Base-by-base conservation (phyloP, 2,797 vertebrate species). In the Neosilurus hyrtlii region DNA sequence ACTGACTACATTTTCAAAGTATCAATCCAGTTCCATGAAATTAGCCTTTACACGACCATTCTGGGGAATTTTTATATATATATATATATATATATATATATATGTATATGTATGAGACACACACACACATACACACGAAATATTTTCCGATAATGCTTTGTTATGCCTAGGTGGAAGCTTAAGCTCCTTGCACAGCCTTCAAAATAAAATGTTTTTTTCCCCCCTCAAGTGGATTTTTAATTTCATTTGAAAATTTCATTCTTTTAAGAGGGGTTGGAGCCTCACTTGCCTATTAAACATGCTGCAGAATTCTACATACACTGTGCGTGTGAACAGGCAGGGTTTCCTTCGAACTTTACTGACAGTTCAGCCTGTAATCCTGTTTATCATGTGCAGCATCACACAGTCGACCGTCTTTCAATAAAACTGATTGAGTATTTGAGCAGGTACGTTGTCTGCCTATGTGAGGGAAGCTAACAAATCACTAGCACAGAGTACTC, bases 401-500 rank as follows among this genome's bases (percentile, higher is more conserved):
- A 1, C 63, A 15, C 83, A 72, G 83, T 84, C 70, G 80, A 84
- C 77, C 73, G 62, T 67, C 37, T 73, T 67, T 84, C 67, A 83
- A 79, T 82, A 86, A 59, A 22, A 75, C 65, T 79, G 72, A 80
- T 76, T 75, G 54, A 12, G 30, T 74, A 35, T 35, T 67, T 85
- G 79, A 57, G 73, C 24, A 62, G 66, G 78, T 54, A 79, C 79
- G 66, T 63, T 74, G 67, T 85, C 82, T 80, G 51, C 74, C 26
- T 14, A 12, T 59, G n/a, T 85, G 56, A 79, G 70, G 26, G 51
- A 16, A 65, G 26, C 62, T 82, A 79, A 85, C 79, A 82, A 87
- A 87, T 75, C 79, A 82, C 66, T 14, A 66, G 54, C 67, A 79
- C 24, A 67, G 70, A 51, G 35, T 57, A 54, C 79, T 70, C 35